Base-by-base conservation (phyloP, 2,888 invertebrate species). In the Bellardia bayeri region DNA sequence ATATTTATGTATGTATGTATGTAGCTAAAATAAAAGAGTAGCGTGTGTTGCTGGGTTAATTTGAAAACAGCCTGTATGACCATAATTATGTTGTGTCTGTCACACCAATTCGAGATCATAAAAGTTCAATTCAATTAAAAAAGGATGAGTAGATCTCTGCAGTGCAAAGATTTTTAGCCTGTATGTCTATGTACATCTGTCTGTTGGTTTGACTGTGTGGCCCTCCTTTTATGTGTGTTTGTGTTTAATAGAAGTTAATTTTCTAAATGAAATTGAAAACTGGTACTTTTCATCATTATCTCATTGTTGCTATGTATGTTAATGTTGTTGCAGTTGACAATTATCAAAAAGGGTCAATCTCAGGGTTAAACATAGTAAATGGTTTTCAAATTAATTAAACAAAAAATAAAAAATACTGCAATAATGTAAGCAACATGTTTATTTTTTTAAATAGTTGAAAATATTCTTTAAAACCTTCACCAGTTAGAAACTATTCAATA, bases 111-210 rank as follows among this genome's bases (percentile, higher is more conserved):
- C 16, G 30, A 84, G 74, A 85, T 74, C 74, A 68, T 68, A 66
- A 81, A 68, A 87, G 87, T 85, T 87, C 87, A 87, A 85, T 85
- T 85, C 81, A 87, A 87, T 85, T 87, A 87, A 87, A 87, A 82
- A 84, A 87, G 87, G 84, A 84, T 82, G 78, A 74, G 54, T 63
- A 45, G 11, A 23, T 58, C 16, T 16, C 33, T 33, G 13, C 11
- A 3, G 11, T 37, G 13, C 37, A 61, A 33, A 49, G 30, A 49
- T 9, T 68, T 68, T 51, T 8, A 40, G 56, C 54, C 56, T 4
- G 56, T 71, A 56, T 54, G 16, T 4, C 14, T 42, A 56, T 54
- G 13, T 51, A 11, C n/a, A 61, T 37, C 37, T 23, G 13, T 71
- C 54, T 72, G 23, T 54, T 42, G 68, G 56, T 71, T 54, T 78